Evolutionary conservation across 1,140 invertebrate genomes (phyloP), one percentile per base, ranked within the genome.

Genomic region (Eufriesea mexicana): DNA sequence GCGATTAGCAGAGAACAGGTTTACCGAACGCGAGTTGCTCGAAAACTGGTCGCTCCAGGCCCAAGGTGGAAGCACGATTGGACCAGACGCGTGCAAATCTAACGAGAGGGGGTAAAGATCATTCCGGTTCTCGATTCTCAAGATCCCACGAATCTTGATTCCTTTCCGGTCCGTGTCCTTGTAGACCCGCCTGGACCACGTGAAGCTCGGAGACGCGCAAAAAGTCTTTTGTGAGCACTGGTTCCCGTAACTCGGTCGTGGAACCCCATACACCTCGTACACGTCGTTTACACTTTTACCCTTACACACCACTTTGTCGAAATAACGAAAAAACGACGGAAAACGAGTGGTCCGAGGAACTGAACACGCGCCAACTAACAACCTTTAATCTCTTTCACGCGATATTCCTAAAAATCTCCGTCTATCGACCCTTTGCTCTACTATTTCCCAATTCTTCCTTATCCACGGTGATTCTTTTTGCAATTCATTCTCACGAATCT

Each of bases 51-150:
- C 57, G 77, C 83, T 55, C 49, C 25, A 25, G 61, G 25, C 42
- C 49, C 28, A 80, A 80, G 54, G n/a, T 74, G 61, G 71, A 47
- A 75, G 18, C 45, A 71, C 45, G 47, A 74, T 81, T 57, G 64
- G 71, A 51, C 28, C 78, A 20, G 47, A 76, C 78, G 49, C 72
- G 71, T 61, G 70, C 71, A 51, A 81, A 84, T 84, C 45, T 75
- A 84, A 81, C 70, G n/a, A 76, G 83, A 75, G 83, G 83, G 83
- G 79, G 72, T 82, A 72, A 35, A 68, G 47, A 76, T 81, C 45
- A 84, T 84, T 82, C 83, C 79, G 71, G 83, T 84, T 82, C 72
- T 81, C 71, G 79, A 75, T 68, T 54, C 61, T 57, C 77, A 45
- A 16, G 67, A 84, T 79, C 77, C 76, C 67, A 84, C 76, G 82